A percentile compares a stretch with the other conserved stretches of the same genome.
phyloP scores from a whole-genome alignment of 2,888 invertebrate genomes.

The Drosophila antonietae region DNA sequence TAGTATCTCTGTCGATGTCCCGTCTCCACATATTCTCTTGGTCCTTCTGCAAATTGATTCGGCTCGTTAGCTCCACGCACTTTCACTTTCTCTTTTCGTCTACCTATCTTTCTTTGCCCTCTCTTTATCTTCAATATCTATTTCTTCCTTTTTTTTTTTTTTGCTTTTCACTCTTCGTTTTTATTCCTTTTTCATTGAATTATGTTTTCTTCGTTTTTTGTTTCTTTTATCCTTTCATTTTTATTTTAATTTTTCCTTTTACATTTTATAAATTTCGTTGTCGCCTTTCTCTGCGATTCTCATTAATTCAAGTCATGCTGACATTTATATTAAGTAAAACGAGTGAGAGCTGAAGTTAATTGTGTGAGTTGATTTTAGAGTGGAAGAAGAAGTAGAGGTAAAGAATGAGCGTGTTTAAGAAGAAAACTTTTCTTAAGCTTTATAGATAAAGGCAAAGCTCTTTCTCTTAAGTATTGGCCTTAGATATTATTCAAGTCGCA shows the following conservation, averaged over 20 bases:
- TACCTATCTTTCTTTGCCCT: not conserved
- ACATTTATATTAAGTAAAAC: not conserved
- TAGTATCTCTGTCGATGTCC: no score
- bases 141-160: no score
- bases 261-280: not conserved
- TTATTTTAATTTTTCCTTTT: not conserved
- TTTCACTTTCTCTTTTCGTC: not conserved
- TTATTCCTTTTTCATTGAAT: not conserved
- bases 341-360: not conserved
- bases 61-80: not conserved
- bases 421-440: not conserved
- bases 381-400: not conserved
- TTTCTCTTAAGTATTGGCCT: not conserved
- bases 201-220: not conserved
- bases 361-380: not conserved
- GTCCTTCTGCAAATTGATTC: no score
- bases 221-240: not conserved
- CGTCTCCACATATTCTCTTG: no score
- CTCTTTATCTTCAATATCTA: no score
- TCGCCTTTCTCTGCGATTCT: constrained; percentile 13
- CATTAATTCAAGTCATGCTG: constrained; percentile 16
- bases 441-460: not conserved
- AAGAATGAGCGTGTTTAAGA: not conserved
- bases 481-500: not conserved
- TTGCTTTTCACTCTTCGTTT: not conserved